Conservation (phyloP, 2,888 invertebrate genomes). For the Synergus gifuensis region DNA sequence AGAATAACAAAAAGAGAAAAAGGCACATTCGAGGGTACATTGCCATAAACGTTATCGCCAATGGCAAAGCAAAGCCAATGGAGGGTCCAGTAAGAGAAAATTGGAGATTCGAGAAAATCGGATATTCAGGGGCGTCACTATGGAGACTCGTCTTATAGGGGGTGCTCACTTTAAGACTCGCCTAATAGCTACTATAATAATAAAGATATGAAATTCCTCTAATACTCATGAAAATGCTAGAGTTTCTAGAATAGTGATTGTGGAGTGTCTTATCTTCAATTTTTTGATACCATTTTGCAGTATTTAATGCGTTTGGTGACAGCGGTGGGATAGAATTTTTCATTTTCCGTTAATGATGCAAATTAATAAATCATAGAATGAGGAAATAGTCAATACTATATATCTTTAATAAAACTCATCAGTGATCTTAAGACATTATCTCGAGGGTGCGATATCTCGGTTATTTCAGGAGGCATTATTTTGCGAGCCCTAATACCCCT, state of each 20-base stretch:
- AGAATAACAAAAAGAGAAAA: slow-evolving; percentile 15
- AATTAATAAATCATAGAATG: neutral
- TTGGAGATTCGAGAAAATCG: slow-evolving; percentile 22
- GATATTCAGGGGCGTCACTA: slow-evolving; percentile 56
- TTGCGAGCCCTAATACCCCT: slow-evolving; percentile 33
- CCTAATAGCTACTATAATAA: slow-evolving; percentile 14
- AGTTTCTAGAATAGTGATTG: neutral
- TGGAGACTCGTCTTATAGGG: slow-evolving; percentile 49
- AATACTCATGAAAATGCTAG: slow-evolving; percentile 5
- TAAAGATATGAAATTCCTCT: slow-evolving; percentile 30
- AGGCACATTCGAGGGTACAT: neutral
- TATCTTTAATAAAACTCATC: neutral
- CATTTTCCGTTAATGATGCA: neutral
- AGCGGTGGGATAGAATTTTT: neutral
- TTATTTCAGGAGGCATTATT: slow-evolving; percentile 37
- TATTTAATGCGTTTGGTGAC: neutral
- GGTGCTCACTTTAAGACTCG: slow-evolving; percentile 12
- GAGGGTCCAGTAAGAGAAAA: slow-evolving; percentile 20
- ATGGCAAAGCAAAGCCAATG: neutral
- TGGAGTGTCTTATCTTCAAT: neutral
- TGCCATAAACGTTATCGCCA: slow-evolving; percentile 25
- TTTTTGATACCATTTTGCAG: neutral
- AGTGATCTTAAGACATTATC: slow-evolving; percentile 34
- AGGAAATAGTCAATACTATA: neutral
- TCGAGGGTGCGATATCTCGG: slow-evolving; percentile 38